These are phyloP conservation scores for Coleophora deauratella DNA, from an alignment of 2,888 invertebrate species.

Conservation along the genomic window DNA sequence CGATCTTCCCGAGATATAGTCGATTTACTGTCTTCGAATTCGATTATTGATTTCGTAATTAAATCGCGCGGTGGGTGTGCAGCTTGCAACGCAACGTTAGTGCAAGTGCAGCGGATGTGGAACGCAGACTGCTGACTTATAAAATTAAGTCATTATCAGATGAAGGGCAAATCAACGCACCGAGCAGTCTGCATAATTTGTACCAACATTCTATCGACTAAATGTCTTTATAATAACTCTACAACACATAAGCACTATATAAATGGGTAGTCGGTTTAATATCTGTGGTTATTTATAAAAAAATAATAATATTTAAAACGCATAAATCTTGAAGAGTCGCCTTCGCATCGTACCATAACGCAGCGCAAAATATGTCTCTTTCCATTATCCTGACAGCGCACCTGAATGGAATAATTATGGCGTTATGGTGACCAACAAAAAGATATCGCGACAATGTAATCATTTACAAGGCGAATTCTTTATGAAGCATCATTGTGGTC, in stretches of 20 bases:
- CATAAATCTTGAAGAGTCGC: constrained; percentile 4
- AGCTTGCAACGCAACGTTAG: constrained; percentile 27
- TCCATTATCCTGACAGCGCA: constrained; percentile 30
- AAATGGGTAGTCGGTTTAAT: no score
- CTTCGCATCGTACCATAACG: constrained; percentile 18
- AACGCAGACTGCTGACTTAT: constrained; percentile 42
- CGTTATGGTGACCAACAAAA: constrained; percentile 42
- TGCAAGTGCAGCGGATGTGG: constrained; percentile 34
- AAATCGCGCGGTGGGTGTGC: constrained; percentile 58
- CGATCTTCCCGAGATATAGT: constrained; percentile 38
- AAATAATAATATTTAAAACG: neutral
- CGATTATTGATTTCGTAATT: constrained; percentile 71
- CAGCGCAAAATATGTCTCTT: constrained; percentile 31
- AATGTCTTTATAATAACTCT: no score
- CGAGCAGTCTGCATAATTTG: no score
- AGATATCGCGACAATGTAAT: constrained; percentile 47
- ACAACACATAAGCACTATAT: no score
- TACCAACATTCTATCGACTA: no score
- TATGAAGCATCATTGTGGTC: constrained; percentile 37
- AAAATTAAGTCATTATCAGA: constrained; percentile 38
- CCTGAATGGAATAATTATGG: constrained; percentile 46
- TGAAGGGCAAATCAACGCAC: neutral
- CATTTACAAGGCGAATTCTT: constrained; percentile 57
- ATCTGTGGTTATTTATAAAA: no score
- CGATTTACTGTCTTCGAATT: constrained; percentile 55